Evolutionary conservation across 2,888 invertebrate species (phyloP).

Genomic region (Scelioninae gen. 2): DNA sequence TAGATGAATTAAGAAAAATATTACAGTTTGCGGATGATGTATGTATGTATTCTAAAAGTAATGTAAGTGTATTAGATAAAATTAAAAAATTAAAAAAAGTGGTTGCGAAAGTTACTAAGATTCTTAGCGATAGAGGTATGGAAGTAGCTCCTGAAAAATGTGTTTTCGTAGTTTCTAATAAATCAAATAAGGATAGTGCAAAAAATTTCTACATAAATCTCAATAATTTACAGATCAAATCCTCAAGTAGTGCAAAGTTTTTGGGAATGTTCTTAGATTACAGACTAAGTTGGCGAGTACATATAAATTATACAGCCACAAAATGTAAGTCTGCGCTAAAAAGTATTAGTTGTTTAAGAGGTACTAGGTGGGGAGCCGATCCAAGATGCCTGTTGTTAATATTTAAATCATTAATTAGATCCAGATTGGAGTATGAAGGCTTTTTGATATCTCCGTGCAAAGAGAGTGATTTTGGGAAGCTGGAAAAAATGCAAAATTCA

Average conservation of each 20-base stretch:
- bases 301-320: constrained; percentile 5
- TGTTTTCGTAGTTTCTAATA: constrained; percentile 32
- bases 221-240: background rate
- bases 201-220: constrained; percentile 7
- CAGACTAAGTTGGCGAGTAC: constrained; percentile 30
- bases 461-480: constrained; percentile 10
- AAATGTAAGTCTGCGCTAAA: constrained; percentile 25
- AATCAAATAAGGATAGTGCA: background rate
- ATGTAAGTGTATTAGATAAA: background rate
- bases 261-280: constrained; percentile 39
- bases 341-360: constrained; percentile 38
- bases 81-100: background rate
- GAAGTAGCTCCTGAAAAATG: constrained; percentile 37
- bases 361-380: constrained; percentile 47
- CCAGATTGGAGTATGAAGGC: constrained; percentile 36
- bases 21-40: constrained; percentile 9
- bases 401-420: constrained; percentile 25
- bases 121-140: background rate
- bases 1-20: constrained; percentile 16
- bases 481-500: constrained; percentile 25
- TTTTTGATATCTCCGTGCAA: constrained; percentile 11
- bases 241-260: constrained; percentile 25
- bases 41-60: too few species aligned
- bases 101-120: background rate
- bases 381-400: constrained; percentile 13